These are phyloP conservation scores for Geotrupes spiniger DNA, from an alignment of 2,888 invertebrate species.

Conservation along the genomic window DNA sequence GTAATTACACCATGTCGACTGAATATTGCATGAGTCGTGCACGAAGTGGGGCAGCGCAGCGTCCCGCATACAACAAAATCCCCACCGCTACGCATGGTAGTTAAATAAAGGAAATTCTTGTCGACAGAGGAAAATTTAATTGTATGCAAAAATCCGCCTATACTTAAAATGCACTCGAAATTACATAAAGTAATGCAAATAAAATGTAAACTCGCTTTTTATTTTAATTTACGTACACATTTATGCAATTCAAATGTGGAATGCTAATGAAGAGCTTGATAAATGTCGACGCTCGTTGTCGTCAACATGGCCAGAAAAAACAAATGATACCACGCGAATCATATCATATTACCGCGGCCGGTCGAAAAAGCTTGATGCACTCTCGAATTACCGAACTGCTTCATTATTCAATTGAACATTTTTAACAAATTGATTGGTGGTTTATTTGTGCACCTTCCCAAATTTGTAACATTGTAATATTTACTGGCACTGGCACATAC, in stretches of 20 bases:
- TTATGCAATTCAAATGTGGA: constrained; percentile 11
- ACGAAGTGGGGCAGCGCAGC: background rate
- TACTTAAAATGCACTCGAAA: background rate
- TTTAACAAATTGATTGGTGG: no score
- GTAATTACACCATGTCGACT: background rate
- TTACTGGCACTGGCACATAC: no score
- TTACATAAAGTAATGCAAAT: constrained; percentile 1
- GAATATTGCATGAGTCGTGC: constrained; percentile 1
- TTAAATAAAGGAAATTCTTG: background rate
- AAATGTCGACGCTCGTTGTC: constrained; percentile 12
- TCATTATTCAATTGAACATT: no score
- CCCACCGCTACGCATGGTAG: background rate
- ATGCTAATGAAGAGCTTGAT: constrained; percentile 17
- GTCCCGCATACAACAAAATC: no score
- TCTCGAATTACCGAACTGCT: no score
- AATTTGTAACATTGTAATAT: no score
- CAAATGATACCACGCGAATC: background rate
- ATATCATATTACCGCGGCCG: constrained; percentile 1
- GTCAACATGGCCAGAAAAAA: background rate
- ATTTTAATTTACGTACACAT: constrained; percentile 13
- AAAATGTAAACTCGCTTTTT: constrained; percentile 6
- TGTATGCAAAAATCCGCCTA: constrained; percentile 1
- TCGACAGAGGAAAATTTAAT: constrained; percentile 2
- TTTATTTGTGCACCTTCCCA: no score
- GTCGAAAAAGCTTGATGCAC: no score